A percentile compares a stretch with the other conserved stretches of the same genome.
Evolutionary conservation across 2,797 vertebrate genomes (phyloP).

Genomic region (Poecilia wingei): DNA sequence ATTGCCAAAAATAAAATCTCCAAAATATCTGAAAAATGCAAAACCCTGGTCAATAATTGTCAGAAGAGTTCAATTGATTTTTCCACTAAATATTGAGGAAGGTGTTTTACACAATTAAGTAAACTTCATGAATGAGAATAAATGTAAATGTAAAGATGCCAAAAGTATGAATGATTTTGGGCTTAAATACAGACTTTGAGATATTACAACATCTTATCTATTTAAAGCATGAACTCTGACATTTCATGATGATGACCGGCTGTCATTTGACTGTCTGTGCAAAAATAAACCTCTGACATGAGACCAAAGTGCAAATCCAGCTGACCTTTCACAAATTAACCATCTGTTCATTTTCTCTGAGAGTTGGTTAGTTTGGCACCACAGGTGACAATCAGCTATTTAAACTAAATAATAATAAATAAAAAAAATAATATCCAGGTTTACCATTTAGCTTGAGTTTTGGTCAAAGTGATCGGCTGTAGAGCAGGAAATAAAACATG

Average conservation of each 20-base stretch:
- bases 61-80: background rate
- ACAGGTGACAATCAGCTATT: background rate
- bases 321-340: slow-evolving; percentile 37
- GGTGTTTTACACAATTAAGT: background rate
- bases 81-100: background rate
- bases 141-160: background rate
- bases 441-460: background rate
- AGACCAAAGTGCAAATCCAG: slow-evolving; percentile 36
- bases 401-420: background rate
- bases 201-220: slow-evolving; percentile 23
- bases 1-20: background rate
- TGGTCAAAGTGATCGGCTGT: slow-evolving; percentile 10
- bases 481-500: slow-evolving; percentile 31
- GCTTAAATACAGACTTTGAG: background rate
- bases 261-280: slow-evolving; percentile 26
- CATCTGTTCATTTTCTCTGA: slow-evolving; percentile 53
- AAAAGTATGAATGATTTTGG: background rate
- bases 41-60: background rate
- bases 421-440: background rate
- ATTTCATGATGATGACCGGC: slow-evolving; percentile 23
- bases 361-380: background rate
- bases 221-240: slow-evolving; percentile 43
- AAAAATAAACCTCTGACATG: slow-evolving; percentile 20
- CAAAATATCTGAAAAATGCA: background rate
- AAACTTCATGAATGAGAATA: background rate